phyloP scores from a whole-genome alignment of 2,888 invertebrate species.

The Perizoma affinitatum region DNA sequence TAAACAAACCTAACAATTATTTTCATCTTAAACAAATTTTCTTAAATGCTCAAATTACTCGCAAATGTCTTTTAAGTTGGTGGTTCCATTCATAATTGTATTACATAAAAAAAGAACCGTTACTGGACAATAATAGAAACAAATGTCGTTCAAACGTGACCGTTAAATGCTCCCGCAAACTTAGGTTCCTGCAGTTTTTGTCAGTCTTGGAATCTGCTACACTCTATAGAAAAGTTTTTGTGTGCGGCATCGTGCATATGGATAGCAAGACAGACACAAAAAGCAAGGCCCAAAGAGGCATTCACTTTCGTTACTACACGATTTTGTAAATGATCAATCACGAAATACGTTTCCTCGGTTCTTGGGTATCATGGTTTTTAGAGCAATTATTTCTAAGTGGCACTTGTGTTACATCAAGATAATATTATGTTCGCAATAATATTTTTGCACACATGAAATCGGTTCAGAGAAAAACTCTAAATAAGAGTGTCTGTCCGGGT shows the following conservation, averaged over 20 bases:
- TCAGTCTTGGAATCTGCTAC: conserved; percentile 20
- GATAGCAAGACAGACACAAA: conserved; percentile 37
- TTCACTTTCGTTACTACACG: conserved; percentile 68
- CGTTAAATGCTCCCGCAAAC: conserved; percentile 29
- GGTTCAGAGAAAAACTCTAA: conserved; percentile 1
- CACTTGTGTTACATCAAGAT: conserved; percentile 36
- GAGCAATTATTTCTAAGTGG: conserved; percentile 49
- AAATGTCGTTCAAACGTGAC: conserved; percentile 25
- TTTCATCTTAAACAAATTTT: conserved; percentile 7
- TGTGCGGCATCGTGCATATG: conserved; percentile 28
- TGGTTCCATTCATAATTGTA: conserved; percentile 18
- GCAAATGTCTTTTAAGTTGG: conserved; percentile 23
- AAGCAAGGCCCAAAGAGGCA: conserved; percentile 65
- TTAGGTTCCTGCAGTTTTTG: conserved; percentile 18
- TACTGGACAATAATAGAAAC: conserved; percentile 33
- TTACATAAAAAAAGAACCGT: conserved; percentile 22
- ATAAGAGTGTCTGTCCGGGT: conserved; percentile 13
- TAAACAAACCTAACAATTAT: conserved; percentile 10
- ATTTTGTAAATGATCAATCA: conserved; percentile 55
- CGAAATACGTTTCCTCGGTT: conserved; percentile 47
- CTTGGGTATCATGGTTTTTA: conserved; percentile 48
- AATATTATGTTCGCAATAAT: conserved; percentile 33
- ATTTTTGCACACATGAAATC: conserved; percentile 27
- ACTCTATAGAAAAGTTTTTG: conserved; percentile 31
- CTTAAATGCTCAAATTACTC: conserved; percentile 17